These are phyloP conservation scores for Cryptops parisi DNA, from an alignment of 2,888 invertebrate genomes.

Conservation along the genomic window DNA sequence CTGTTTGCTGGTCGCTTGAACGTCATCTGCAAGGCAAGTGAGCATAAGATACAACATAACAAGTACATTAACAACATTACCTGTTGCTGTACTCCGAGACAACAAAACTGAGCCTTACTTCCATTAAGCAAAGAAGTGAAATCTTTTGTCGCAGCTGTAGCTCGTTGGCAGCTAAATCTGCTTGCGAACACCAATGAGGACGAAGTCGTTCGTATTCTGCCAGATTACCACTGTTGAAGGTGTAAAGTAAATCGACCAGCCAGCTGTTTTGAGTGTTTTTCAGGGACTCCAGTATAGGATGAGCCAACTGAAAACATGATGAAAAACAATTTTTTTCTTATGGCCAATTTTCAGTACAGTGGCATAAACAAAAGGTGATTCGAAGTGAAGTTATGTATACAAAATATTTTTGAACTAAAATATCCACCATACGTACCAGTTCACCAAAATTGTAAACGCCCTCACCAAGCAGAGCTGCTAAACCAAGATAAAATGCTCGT, in stretches of 20 bases:
- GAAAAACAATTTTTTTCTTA: neutral
- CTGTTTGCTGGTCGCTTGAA: conserved; percentile 83
- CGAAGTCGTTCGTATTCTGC: conserved; percentile 56
- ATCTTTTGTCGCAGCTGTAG: conserved; percentile 77
- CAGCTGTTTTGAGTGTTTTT: conserved; percentile 68
- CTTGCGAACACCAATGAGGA: conserved; percentile 58
- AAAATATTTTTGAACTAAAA: too few relatives aligned
- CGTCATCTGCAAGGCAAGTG: conserved; percentile 86
- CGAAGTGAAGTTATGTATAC: neutral
- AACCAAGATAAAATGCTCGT: conserved; percentile 77
- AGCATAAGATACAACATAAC: too few relatives aligned
- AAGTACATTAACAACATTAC: too few relatives aligned
- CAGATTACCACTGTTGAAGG: conserved; percentile 75
- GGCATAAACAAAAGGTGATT: neutral
- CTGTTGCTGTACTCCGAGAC: too few relatives aligned
- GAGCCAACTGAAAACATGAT: conserved; percentile 54
- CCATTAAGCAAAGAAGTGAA: conserved; percentile 89
- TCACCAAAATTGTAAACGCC: conserved; percentile 96
- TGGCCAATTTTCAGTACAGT: neutral
- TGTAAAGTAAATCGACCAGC: conserved; percentile 69
- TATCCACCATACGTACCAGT: conserved; percentile 52
- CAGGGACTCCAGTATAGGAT: conserved; percentile 78
- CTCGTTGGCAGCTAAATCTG: conserved; percentile 70
- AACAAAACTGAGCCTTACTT: too few relatives aligned
- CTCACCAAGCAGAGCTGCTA: conserved; percentile 88